These are phyloP conservation scores for Bufo gargarizans DNA, from an alignment of 2,113 vertebrate genomes.

Conservation along the genomic window DNA sequence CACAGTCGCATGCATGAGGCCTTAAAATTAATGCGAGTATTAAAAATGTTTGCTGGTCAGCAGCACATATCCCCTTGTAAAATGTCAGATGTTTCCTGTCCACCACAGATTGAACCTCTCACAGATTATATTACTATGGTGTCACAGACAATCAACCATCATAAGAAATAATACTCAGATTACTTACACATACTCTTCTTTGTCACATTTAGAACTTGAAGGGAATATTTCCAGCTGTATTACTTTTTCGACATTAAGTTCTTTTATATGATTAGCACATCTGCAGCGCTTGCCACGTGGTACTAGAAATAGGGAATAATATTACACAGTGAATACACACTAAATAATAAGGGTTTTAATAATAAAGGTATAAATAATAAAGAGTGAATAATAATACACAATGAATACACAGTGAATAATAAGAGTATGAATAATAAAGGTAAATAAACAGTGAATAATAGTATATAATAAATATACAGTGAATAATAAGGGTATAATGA, in stretches of 20 bases:
- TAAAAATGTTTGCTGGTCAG: too few species aligned
- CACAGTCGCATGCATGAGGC: too few species aligned
- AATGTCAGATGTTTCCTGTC: too few species aligned
- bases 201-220: background rate
- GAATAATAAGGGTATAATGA: too few species aligned
- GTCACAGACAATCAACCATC: background rate
- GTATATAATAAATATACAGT: too few species aligned
- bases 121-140: background rate
- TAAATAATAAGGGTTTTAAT: background rate
- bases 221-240: background rate
- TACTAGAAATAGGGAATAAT: background rate
- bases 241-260: background rate
- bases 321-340: background rate
- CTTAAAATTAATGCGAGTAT: too few species aligned
- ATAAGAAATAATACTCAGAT: background rate
- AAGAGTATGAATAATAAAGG: background rate
- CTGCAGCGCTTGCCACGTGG: background rate
- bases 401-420: background rate
- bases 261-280: background rate
- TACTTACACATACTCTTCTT: conserved; percentile 14
- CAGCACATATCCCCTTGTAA: too few species aligned
- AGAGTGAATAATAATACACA: too few species aligned
- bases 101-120: background rate
- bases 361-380: background rate
- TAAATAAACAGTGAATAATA: too few species aligned